Percentiles rank a stretch among this genome's conserved stretches.
Evolutionary conservation across 2,113 vertebrate species (phyloP).

Genomic region (Telmatochromis brachygnathus): DNA sequence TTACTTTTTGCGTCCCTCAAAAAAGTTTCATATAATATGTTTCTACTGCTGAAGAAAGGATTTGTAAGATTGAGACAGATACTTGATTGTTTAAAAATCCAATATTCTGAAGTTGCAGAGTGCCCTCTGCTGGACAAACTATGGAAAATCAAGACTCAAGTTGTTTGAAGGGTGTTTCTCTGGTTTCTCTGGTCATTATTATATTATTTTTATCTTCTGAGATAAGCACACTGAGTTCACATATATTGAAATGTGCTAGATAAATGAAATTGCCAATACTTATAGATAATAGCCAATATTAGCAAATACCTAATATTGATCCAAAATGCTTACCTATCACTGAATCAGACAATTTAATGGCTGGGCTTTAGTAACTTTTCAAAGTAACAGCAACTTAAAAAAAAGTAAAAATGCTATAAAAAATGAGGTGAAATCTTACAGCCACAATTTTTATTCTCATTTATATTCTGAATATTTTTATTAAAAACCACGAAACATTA

Average conservation of each 20-base stretch:
- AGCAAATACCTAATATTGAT: not conserved
- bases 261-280: not conserved
- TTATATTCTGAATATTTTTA: not conserved
- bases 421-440: constrained; percentile 1
- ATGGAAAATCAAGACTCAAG: not conserved
- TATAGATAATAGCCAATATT: not conserved
- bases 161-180: not conserved
- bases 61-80: not conserved
- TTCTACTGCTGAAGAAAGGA: not conserved
- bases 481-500: not conserved
- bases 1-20: not conserved
- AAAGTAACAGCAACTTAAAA: not conserved
- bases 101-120: not conserved
- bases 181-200: not conserved
- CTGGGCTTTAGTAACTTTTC: not conserved
- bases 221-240: not conserved
- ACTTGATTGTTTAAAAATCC: not conserved
- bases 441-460: not conserved
- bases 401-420: not conserved
- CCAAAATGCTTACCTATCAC: not conserved
- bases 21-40: not conserved
- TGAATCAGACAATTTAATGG: not conserved
- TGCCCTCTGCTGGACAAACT: not conserved
- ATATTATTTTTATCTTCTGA: not conserved
- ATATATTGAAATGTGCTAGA: not conserved